Percentiles rank a stretch among this genome's conserved stretches.
Conservation (phyloP, 2,888 invertebrate genomes). For the Cataglyphis albicans region DNA sequence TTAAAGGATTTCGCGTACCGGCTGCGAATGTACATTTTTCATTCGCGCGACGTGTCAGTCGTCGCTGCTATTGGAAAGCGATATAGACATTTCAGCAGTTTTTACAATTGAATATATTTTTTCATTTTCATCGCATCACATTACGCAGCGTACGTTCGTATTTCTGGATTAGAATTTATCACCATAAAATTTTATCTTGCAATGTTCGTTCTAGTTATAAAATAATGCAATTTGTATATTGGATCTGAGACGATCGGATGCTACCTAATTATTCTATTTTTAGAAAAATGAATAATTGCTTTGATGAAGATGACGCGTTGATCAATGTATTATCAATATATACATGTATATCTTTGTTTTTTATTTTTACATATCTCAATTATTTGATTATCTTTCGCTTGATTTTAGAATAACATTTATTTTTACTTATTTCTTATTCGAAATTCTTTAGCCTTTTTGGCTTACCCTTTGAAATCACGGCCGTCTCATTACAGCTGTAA, state of each 20-base stretch:
- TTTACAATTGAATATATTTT: slow-evolving; percentile 62
- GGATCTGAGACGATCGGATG: not conserved
- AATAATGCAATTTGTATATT: slow-evolving; percentile 20
- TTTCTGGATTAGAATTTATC: slow-evolving; percentile 9
- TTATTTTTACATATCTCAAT: not conserved
- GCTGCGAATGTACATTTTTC: slow-evolving; percentile 58
- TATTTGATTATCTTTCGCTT: not conserved
- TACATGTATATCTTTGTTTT: not conserved
- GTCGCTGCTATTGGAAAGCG: slow-evolving; percentile 72
- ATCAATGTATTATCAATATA: not conserved
- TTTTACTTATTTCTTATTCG: not conserved
- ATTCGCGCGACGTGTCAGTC: slow-evolving; percentile 57
- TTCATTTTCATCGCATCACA: slow-evolving; percentile 48
- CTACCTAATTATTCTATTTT: not conserved
- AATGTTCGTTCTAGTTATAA: not conserved
- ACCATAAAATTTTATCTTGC: not conserved
- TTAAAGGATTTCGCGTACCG: slow-evolving; percentile 56
- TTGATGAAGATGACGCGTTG: not conserved
- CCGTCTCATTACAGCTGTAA: slow-evolving; percentile 75
- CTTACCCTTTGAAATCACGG: slow-evolving; percentile 68
- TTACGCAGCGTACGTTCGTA: slow-evolving; percentile 30
- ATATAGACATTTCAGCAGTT: slow-evolving; percentile 66
- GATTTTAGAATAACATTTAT: not conserved
- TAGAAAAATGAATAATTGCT: not conserved
- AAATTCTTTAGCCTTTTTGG: slow-evolving; percentile 54